These are phyloP conservation scores for Percopsis transmontana DNA, from an alignment of 2,113 vertebrate genomes.

Conservation along the genomic window DNA sequence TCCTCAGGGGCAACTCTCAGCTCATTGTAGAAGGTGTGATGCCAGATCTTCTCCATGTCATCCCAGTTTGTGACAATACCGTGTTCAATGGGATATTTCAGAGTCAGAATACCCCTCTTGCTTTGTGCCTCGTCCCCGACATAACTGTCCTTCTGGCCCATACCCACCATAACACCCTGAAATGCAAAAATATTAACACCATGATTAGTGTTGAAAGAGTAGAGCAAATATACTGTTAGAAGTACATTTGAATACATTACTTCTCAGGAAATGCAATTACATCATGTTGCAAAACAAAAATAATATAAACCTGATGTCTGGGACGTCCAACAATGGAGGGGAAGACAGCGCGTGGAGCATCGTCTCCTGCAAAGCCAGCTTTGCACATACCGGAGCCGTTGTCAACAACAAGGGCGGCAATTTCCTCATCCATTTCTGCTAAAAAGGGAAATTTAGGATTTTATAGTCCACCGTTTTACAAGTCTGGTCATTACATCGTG, in stretches of 20 bases:
- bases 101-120: slow-evolving; percentile 97
- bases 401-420: slow-evolving; percentile 79
- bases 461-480: not conserved
- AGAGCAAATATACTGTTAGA: not conserved
- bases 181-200: not conserved
- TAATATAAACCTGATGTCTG: slow-evolving; percentile 73
- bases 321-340: slow-evolving; percentile 79
- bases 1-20: slow-evolving; percentile 96
- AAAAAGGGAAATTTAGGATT: not conserved
- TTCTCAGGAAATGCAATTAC: not conserved
- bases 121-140: slow-evolving; percentile 98
- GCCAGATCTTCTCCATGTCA: slow-evolving; percentile 99
- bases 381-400: slow-evolving; percentile 82
- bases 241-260: not conserved
- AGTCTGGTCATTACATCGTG: not conserved
- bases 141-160: slow-evolving; percentile 98
- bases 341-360: slow-evolving; percentile 78
- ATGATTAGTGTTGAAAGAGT: not conserved
- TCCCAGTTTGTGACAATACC: slow-evolving; percentile 99
- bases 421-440: slow-evolving; percentile 88
- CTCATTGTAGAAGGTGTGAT: slow-evolving; percentile 99
- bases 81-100: slow-evolving; percentile 97
- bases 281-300: no score
- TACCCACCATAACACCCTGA: slow-evolving; percentile 98
- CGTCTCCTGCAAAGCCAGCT: slow-evolving; percentile 80